Base-by-base conservation (phyloP, 2,888 invertebrate species). In the Apodemia hepburni region DNA sequence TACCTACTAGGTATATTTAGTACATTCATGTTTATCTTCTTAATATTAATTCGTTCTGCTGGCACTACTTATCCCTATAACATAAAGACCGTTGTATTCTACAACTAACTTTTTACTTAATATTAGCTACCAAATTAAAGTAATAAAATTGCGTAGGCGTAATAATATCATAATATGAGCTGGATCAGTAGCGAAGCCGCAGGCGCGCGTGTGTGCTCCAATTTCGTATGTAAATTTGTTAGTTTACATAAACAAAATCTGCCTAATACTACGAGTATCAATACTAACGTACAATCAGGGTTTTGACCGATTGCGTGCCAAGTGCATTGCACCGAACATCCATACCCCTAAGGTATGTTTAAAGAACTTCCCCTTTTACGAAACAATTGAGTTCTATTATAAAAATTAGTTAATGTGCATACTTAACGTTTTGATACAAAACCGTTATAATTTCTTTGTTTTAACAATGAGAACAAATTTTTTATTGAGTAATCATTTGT, bases 151-250 rank as follows among this genome's bases (percentile, higher is more conserved):
- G 58, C 17, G 33, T 61, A 71, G 72, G 60, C 64, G 75, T n/a
- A 75, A n/a, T n/a, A n/a, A n/a, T n/a, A n/a, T n/a, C 2, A 22
- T 22, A 22, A 22, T 73, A 73, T 74, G 73, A 68, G n/a, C 15
- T 42, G 42, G 65, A 71, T 81, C 85, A 77, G 90, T 88, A 88
- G 89, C 89, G 73, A 73, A 69, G 85, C 88, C 87, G 68, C 75
- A 67, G 85, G 89, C 87, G 81, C 84, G 84, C 88, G 89, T 89
- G 90, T 84, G 77, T 80, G 87, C 80, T 84, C 84, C 83, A 87
- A 90, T 90, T 89, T 87, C 73, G 73, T 80, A 87, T 88, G 87
- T 84, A 84, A 89, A 88, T 87, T 73, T 71, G 22, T 6, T 6
- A 54, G 15, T 54, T 54, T 29, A 54, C 54, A 27, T 29, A 54